Base-by-base conservation (phyloP, 2,113 vertebrate species). In the Cinclus cinclus region DNA sequence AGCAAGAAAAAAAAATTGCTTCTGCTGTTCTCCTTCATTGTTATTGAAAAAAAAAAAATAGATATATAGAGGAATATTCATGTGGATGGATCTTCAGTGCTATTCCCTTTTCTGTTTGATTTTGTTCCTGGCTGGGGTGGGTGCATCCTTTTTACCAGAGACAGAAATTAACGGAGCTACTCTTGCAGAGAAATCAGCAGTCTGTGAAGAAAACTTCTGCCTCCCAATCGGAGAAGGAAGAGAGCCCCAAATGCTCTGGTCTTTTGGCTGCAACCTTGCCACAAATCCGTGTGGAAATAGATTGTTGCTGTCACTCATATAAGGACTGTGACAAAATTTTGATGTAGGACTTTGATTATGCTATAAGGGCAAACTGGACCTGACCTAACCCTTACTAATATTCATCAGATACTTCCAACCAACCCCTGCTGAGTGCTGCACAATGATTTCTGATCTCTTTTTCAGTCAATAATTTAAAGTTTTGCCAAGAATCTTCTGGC, bases 121-220 rank as follows among this genome's bases (percentile, higher is more conserved):
- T 96, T 95, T 85, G 21, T 35, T 92, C 55, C 87, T 77, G 65
- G 12, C 41, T 91, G 55, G 42, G 35, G 31, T 73, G 39, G 33
- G 46, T 76, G 13, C 35, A 81, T 75, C 44, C 52, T 96, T 95
- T 92, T 91, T 74, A 91, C 24, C 44, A 55, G 35, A 63, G 81
- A 89, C 71, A 88, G 28, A 11, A 93, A 92, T 94, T 91, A 95
- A 97, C 88, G 83, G 89, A 96, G 56, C 82, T 68, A 11, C 65
- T 71, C 39, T 86, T 86, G 80, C 71, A 91, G 52, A 91, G 59
- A 95, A 97, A 96, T 91, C 83, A 90, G 75, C 44, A 90, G 58
- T 33, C 75, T 91, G 58, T 88, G 68, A 83, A 96, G 81, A 68
- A 95, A 89, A 79, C 33, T 88, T 23, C n/a, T 91, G 39, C 74